Conservation (phyloP, 2,113 vertebrate species). For the Potamarius usumacintae region DNA sequence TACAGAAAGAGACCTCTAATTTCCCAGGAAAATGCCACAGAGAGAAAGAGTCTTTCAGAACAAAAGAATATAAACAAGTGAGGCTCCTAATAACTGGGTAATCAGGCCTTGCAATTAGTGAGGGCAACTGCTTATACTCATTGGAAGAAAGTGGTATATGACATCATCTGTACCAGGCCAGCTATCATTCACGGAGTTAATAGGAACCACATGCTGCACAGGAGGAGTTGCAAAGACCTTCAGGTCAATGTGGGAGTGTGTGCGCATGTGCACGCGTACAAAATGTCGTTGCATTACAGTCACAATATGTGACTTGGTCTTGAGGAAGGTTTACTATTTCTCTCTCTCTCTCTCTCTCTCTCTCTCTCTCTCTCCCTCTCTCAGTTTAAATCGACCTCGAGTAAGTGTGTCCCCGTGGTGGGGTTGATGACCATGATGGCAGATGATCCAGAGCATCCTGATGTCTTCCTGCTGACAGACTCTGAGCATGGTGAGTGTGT, state of each 20-base stretch:
- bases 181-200: slow-evolving; percentile 62
- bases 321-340: background rate
- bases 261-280: background rate
- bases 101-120: slow-evolving; percentile 6
- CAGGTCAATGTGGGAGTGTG: background rate
- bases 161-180: slow-evolving; percentile 62
- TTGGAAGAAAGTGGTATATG: slow-evolving; percentile 63
- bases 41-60: slow-evolving; percentile 6
- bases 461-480: slow-evolving; percentile 93
- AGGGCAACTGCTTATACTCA: slow-evolving; percentile 70
- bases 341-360: slow-evolving; percentile 30
- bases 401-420: slow-evolving; percentile 88
- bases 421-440: slow-evolving; percentile 99
- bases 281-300: background rate
- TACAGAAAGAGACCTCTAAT: slow-evolving; percentile 26
- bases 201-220: slow-evolving; percentile 60
- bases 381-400: slow-evolving; percentile 95
- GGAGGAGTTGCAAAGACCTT: background rate
- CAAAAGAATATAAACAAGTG: background rate
- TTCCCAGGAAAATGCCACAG: slow-evolving; percentile 42
- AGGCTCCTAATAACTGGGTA: background rate
- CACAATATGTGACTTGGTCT: background rate
- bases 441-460: slow-evolving; percentile 92
- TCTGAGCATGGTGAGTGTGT: slow-evolving; percentile 86
- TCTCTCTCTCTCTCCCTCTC: slow-evolving; percentile 7